A percentile compares a stretch with the other conserved stretches of the same genome.
Conservation (phyloP, 2,797 vertebrate species). For the Falco naumanni region DNA sequence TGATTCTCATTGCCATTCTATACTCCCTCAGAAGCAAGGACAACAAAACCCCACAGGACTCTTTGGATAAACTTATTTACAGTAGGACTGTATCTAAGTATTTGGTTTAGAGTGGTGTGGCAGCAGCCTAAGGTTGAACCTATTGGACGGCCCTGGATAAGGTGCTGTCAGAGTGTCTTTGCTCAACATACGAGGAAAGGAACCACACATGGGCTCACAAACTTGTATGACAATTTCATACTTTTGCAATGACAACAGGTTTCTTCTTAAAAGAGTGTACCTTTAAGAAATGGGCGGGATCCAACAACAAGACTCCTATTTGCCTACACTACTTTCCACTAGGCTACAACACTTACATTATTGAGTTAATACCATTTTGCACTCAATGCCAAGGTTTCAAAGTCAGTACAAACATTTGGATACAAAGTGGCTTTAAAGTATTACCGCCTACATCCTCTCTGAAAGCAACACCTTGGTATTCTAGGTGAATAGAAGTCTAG, state of each 20-base stretch:
- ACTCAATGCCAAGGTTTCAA: neutral
- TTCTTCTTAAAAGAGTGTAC: neutral
- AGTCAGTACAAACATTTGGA: neutral
- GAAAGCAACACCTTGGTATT: neutral
- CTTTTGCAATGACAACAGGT: neutral
- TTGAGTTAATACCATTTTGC: neutral
- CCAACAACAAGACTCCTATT: neutral
- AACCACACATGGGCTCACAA: neutral
- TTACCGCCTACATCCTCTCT: neutral
- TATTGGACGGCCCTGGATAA: neutral
- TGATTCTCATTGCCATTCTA: neutral
- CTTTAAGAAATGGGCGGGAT: neutral
- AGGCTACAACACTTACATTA: neutral
- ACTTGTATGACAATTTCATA: no score
- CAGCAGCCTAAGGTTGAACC: neutral
- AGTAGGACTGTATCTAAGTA: neutral
- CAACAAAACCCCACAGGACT: neutral
- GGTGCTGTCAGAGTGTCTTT: rapidly evolving
- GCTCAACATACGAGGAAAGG: neutral
- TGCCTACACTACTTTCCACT: neutral
- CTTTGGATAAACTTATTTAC: neutral
- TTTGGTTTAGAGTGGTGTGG: neutral
- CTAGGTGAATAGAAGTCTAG: neutral
- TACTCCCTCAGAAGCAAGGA: neutral
- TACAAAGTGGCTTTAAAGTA: neutral